These are phyloP conservation scores for Pristionchus maxplancki DNA, from an alignment of 2,888 invertebrate genomes.

Conservation along the genomic window DNA sequence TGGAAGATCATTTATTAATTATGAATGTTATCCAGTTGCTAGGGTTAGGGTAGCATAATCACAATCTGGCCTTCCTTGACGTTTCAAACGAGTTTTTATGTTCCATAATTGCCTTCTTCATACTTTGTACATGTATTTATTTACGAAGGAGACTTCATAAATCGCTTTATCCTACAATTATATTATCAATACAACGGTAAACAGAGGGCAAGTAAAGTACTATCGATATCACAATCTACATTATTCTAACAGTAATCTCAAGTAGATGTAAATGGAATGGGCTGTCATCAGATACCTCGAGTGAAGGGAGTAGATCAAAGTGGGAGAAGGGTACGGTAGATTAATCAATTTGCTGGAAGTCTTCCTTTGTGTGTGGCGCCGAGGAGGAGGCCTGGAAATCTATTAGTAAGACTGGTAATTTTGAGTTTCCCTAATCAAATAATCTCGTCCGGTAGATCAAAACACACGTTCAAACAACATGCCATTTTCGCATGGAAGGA, in stretches of 20 bases:
- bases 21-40: not conserved
- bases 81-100: not conserved
- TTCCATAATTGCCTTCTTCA: slow-evolving; percentile 9
- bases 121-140: slow-evolving; percentile 28
- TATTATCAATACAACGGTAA: not conserved
- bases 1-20: slow-evolving; percentile 82
- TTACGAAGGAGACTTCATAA: not conserved
- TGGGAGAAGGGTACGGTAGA: not conserved
- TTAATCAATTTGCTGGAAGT: slow-evolving; percentile 11
- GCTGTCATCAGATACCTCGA: not conserved
- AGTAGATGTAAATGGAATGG: slow-evolving; percentile 31
- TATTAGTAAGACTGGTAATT: not conserved
- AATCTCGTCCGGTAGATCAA: not conserved
- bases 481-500: slow-evolving; percentile 47
- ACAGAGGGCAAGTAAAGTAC: not conserved
- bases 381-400: not conserved
- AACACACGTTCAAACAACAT: slow-evolving; percentile 42
- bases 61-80: not conserved
- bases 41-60: slow-evolving; percentile 14
- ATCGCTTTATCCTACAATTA: not conserved
- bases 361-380: not conserved
- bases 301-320: not conserved
- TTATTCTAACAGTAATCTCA: slow-evolving; percentile 1
- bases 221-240: not conserved
- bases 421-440: not conserved